A percentile compares a stretch with the other conserved stretches of the same genome.
These are phyloP conservation scores for Caenorhabditis remanei DNA, from an alignment of 1,140 invertebrate genomes.

Conservation along the genomic window DNA sequence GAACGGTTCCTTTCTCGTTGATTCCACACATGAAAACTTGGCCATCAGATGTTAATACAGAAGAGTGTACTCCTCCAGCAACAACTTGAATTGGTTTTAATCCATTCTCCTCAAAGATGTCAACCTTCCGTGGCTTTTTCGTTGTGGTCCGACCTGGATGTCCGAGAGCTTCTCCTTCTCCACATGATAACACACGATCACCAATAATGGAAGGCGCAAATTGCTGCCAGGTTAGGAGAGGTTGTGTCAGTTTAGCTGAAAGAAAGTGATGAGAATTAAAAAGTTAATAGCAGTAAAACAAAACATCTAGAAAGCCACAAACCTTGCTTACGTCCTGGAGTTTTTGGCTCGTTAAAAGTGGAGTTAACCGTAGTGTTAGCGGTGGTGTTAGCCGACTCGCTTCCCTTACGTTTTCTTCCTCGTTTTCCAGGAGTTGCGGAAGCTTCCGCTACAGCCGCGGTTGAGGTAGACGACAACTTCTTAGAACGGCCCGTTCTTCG, in stretches of 20 bases:
- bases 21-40: conserved; percentile 73
- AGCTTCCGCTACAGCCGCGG: neutral
- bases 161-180: conserved; percentile 71
- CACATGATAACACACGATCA: conserved; percentile 19
- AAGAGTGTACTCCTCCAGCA: conserved; percentile 75
- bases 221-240: neutral
- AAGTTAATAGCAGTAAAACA: neutral
- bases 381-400: conserved; percentile 45
- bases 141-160: conserved; percentile 75
- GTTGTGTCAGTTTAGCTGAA: neutral
- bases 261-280: neutral
- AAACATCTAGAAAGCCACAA: neutral
- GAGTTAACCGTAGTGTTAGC: conserved; percentile 16
- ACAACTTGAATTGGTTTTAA: conserved; percentile 70
- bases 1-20: conserved; percentile 77
- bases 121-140: conserved; percentile 73
- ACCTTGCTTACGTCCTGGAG: conserved; percentile 20
- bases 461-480: neutral
- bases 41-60: conserved; percentile 72
- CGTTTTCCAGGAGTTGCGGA: conserved; percentile 18
- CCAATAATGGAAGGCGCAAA: neutral
- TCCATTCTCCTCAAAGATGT: conserved; percentile 70
- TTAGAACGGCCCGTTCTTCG: neutral
- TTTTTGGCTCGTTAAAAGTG: conserved; percentile 4
- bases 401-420: conserved; percentile 51